These are phyloP conservation scores for Sarcoramphus papa DNA, from an alignment of 2,797 vertebrate species.

Conservation along the genomic window DNA sequence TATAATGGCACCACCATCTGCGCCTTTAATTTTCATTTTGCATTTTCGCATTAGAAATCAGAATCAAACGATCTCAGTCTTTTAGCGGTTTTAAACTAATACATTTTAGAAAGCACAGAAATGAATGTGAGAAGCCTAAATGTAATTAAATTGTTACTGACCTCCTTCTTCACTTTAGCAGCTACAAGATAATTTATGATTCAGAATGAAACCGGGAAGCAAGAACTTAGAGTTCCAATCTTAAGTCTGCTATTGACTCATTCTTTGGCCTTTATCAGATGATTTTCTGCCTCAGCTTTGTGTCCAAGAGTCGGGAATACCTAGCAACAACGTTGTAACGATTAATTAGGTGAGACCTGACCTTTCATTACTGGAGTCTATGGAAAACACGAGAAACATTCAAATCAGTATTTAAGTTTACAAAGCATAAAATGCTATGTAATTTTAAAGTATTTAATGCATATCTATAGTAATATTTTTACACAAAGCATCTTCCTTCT, in stretches of 20 bases:
- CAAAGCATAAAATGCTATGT: neutral
- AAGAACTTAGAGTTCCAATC: slow-evolving; percentile 6
- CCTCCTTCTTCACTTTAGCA: neutral
- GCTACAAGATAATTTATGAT: neutral
- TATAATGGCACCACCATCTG: neutral
- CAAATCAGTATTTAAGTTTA: neutral
- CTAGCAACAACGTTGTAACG: neutral
- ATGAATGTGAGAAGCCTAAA: neutral
- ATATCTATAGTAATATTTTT: neutral
- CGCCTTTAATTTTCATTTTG: neutral
- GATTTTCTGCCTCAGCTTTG: neutral
- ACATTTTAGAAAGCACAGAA: neutral
- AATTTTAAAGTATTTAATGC: neutral
- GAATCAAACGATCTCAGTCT: neutral
- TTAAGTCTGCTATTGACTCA: slow-evolving; percentile 6
- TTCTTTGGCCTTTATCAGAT: slow-evolving; percentile 12
- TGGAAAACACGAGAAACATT: neutral
- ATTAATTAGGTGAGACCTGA: neutral
- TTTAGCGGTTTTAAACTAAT: neutral
- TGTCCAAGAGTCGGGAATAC: neutral
- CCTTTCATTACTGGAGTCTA: neutral
- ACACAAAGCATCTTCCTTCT: neutral
- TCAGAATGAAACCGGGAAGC: neutral
- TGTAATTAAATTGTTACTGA: neutral
- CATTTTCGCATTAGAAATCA: neutral